Conservation (phyloP, 2,797 vertebrate species). For the Orientallactaga sibirica region DNA sequence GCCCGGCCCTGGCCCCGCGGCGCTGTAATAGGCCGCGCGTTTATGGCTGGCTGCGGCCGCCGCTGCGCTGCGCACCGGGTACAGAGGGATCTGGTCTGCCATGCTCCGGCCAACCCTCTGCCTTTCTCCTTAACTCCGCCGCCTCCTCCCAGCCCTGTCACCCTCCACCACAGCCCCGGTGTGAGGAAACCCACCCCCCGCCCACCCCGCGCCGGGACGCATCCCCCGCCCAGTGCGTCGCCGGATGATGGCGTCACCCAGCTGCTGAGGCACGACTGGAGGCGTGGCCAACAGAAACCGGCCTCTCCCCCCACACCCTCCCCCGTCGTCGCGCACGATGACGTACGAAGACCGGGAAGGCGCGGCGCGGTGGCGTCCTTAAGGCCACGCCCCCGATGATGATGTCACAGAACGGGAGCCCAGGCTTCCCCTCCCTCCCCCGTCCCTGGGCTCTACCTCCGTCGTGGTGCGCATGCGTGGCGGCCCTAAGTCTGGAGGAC, state of each 20-base stretch:
- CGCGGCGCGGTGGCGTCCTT: fast-evolving
- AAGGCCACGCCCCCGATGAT: background rate
- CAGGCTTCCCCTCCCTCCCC: too few relatives aligned
- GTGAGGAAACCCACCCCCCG: background rate
- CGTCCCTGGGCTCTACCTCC: fast-evolving
- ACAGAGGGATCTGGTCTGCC: constrained; percentile 95
- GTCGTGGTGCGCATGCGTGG: background rate
- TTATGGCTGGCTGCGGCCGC: constrained; percentile 54
- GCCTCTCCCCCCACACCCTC: background rate
- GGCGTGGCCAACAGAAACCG: fast-evolving
- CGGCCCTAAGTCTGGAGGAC: background rate
- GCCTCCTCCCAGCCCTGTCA: background rate
- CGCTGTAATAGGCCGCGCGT: constrained; percentile 90
- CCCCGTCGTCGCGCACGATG: background rate
- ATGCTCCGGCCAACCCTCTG: constrained; percentile 89
- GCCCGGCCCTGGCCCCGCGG: constrained; percentile 81
- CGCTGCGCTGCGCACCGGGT: constrained; percentile 91
- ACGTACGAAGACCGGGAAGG: background rate
- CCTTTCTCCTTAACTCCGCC: constrained; percentile 31
- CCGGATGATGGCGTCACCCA: background rate
- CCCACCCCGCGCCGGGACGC: background rate
- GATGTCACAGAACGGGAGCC: background rate
- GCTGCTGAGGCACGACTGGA: fast-evolving
- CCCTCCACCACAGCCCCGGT: background rate
- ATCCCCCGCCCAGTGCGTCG: background rate